phyloP scores from a whole-genome alignment of 2,888 invertebrate species.

The Nudaria mundana region DNA sequence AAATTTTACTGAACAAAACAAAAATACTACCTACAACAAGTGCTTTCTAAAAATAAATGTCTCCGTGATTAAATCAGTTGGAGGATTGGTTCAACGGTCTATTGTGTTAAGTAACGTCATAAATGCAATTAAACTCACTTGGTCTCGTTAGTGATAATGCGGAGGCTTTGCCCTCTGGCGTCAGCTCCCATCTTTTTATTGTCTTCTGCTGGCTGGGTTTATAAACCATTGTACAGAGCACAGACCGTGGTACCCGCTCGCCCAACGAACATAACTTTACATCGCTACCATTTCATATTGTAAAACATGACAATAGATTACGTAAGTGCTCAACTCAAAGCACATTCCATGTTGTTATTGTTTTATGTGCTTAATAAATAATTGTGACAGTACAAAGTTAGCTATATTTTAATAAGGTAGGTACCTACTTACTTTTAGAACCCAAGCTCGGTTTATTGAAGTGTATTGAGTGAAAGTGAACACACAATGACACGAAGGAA shows the following conservation, averaged over 20 bases:
- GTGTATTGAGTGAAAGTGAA: too few species aligned
- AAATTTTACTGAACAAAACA: neutral
- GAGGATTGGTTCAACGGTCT: conserved; percentile 44
- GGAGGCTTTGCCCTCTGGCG: conserved; percentile 65
- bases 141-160: conserved; percentile 72
- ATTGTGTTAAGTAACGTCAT: conserved; percentile 68
- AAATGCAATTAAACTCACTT: conserved; percentile 79
- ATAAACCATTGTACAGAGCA: conserved; percentile 32
- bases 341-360: conserved; percentile 8
- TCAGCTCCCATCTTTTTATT: conserved; percentile 40
- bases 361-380: too few species aligned
- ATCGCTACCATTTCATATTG: conserved; percentile 19
- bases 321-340: conserved; percentile 25
- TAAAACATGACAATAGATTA: conserved; percentile 31
- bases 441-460: too few species aligned
- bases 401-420: too few species aligned
- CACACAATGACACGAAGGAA: too few species aligned
- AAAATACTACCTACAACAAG: neutral
- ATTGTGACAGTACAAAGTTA: too few species aligned
- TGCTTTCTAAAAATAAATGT: conserved; percentile 25
- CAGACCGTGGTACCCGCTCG: conserved; percentile 16
- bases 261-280: conserved; percentile 5
- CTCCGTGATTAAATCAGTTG: conserved; percentile 30
- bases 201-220: conserved; percentile 29
- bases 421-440: too few species aligned